phyloP scores from a whole-genome alignment of 2,113 vertebrate species.

The Heterotis niloticus region DNA sequence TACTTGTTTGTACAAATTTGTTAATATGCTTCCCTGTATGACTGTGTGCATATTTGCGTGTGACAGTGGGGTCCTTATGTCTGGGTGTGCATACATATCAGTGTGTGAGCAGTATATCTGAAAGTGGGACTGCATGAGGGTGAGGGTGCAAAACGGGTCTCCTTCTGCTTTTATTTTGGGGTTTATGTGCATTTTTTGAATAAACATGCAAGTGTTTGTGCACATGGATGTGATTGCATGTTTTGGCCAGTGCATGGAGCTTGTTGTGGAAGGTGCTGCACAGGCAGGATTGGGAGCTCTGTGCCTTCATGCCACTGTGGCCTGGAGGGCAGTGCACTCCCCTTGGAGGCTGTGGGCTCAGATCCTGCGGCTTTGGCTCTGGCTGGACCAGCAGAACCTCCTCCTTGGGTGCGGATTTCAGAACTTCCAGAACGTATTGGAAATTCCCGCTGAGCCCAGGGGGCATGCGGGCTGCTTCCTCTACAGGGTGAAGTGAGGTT shows the following conservation, averaged over 20 bases:
- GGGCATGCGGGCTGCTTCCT: constrained; percentile 28
- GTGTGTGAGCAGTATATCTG: background rate
- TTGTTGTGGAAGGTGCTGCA: background rate
- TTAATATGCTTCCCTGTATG: background rate
- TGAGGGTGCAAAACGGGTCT: background rate
- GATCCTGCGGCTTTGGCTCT: constrained; percentile 34
- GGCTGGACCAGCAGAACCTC: constrained; percentile 35
- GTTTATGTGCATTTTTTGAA: constrained; percentile 20
- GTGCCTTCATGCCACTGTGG: background rate
- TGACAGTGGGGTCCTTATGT: constrained; percentile 27
- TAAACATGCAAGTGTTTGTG: background rate
- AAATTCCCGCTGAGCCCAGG: constrained; percentile 41
- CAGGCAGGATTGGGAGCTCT: background rate
- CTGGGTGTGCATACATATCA: background rate
- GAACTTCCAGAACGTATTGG: constrained; percentile 43
- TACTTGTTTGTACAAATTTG: constrained; percentile 23
- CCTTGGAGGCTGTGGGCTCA: constrained; percentile 13
- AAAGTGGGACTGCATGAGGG: background rate
- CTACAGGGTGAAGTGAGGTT: constrained; percentile 34
- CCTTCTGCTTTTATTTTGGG: constrained; percentile 18
- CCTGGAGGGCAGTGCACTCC: background rate
- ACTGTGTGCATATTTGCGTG: constrained; percentile 22
- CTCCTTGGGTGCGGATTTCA: constrained; percentile 37
- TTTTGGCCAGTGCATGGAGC: constrained; percentile 21
- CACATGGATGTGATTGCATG: constrained; percentile 19